Evolutionary conservation across 2,797 vertebrate species (phyloP).

Genomic region (Petrocephalus schoutedeni): DNA sequence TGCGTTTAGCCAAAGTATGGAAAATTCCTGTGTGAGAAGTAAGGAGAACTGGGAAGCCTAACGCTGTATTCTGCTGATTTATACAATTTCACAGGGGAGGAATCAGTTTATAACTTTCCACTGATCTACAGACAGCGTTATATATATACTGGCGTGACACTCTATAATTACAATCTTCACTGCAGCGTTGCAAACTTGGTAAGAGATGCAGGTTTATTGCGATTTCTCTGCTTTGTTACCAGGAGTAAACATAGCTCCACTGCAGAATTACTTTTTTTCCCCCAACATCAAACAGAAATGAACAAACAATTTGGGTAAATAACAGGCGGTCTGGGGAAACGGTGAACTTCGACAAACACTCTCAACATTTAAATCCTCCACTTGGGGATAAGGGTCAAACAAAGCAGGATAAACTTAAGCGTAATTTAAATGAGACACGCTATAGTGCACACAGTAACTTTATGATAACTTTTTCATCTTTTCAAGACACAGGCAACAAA

Average conservation of each 20-base stretch:
- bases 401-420: not conserved
- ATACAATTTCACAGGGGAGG: constrained; percentile 51
- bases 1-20: constrained; percentile 23
- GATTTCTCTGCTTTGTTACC: constrained; percentile 54
- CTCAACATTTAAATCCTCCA: not conserved
- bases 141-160: constrained; percentile 56
- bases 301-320: not conserved
- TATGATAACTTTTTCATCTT: not conserved
- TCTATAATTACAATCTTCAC: constrained; percentile 65
- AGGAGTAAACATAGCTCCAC: constrained; percentile 52
- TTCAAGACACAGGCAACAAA: not conserved
- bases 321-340: not conserved
- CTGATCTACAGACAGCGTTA: constrained; percentile 35
- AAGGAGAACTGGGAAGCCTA: not conserved
- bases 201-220: constrained; percentile 54
- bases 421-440: not conserved
- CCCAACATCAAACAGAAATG: constrained; percentile 37
- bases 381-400: not conserved
- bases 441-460: not conserved
- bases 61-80: constrained; percentile 46
- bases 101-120: constrained; percentile 49
- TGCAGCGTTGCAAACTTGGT: constrained; percentile 55
- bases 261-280: constrained; percentile 41
- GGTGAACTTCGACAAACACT: not conserved
- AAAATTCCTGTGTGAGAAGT: constrained; percentile 4